These are phyloP conservation scores for Autographa pulchrina DNA, from an alignment of 2,888 invertebrate genomes.

Conservation along the genomic window DNA sequence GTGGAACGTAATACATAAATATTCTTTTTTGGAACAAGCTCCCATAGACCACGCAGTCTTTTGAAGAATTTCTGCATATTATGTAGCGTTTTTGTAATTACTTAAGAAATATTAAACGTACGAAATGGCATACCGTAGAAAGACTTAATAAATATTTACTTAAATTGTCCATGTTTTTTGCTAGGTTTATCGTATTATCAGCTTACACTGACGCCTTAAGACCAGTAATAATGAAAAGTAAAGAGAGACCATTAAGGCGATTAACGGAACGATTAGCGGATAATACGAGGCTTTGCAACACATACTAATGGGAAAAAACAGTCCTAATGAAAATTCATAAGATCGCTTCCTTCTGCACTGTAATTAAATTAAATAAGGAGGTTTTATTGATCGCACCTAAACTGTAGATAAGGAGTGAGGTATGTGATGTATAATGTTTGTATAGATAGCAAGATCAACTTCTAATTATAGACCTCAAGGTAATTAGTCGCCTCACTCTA, in stretches of 20 bases:
- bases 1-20: neutral
- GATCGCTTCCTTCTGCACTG: conserved; percentile 31
- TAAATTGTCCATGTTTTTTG: no score
- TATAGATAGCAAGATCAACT: no score
- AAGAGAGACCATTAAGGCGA: conserved; percentile 39
- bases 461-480: no score
- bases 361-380: conserved; percentile 41
- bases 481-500: no score
- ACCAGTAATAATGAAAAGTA: no score
- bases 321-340: conserved; percentile 58
- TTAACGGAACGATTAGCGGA: conserved; percentile 53
- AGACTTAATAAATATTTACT: no score
- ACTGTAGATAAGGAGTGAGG: neutral
- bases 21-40: neutral
- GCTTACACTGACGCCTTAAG: no score
- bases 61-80: neutral
- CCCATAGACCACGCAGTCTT: neutral
- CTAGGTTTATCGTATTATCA: no score
- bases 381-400: conserved; percentile 26
- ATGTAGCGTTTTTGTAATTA: neutral
- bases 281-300: conserved; percentile 40
- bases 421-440: no score
- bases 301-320: conserved; percentile 50
- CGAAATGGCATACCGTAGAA: no score
- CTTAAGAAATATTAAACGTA: no score